Evolutionary conservation across 2,113 vertebrate species (phyloP).

Genomic region (Archocentrus centrarchus): DNA sequence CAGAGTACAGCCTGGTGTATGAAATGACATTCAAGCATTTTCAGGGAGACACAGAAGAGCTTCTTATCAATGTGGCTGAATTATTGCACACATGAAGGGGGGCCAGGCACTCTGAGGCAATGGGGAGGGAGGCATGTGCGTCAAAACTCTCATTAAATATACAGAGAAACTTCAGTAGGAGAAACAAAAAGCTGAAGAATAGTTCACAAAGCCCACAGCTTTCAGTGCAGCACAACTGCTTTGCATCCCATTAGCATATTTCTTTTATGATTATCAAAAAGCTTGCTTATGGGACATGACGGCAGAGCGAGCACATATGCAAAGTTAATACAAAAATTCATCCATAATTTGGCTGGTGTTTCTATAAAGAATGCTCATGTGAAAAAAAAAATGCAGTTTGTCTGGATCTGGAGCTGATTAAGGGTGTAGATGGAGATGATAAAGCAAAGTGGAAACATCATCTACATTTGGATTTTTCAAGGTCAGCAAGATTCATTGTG

Average conservation of each 20-base stretch:
- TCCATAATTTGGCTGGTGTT: conserved; percentile 33
- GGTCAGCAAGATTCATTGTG: neutral
- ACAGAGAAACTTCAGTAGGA: conserved; percentile 35
- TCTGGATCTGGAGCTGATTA: conserved; percentile 54
- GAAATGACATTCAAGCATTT: conserved; percentile 66
- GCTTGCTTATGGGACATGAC: conserved; percentile 59
- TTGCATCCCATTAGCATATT: conserved; percentile 49
- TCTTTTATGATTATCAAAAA: conserved; percentile 68
- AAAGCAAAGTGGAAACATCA: conserved; percentile 33
- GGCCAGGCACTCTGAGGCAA: conserved; percentile 3
- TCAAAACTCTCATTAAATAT: conserved; percentile 56
- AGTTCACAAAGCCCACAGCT: conserved; percentile 35
- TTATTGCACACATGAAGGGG: conserved; percentile 41
- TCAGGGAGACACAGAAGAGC: conserved; percentile 67
- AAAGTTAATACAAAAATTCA: conserved; percentile 45
- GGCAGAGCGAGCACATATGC: conserved; percentile 56
- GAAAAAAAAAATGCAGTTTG: neutral
- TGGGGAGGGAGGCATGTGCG: conserved; percentile 48
- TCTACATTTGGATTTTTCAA: conserved; percentile 36
- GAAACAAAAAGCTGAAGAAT: neutral
- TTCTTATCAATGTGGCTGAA: conserved; percentile 65
- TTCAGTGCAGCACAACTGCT: conserved; percentile 18
- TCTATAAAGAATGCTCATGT: conserved; percentile 18
- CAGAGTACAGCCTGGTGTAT: conserved; percentile 59
- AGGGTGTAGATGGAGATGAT: conserved; percentile 33